Percentiles rank a stretch among this genome's conserved stretches.
Evolutionary conservation across 2,113 vertebrate species (phyloP).

Genomic region (Sphyrna mokarran): DNA sequence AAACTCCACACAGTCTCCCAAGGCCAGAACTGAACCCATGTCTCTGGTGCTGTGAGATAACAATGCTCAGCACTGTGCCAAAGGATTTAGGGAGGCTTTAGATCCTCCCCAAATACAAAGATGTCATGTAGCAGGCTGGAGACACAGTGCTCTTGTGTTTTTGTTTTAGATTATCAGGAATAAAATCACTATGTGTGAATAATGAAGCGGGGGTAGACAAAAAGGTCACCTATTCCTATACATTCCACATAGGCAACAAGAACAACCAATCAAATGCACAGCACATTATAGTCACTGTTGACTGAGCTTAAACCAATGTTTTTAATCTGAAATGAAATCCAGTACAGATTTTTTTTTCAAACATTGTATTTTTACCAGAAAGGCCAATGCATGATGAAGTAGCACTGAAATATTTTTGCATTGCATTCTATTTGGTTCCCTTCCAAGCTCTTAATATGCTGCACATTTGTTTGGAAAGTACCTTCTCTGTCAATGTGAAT

Average conservation of each 20-base stretch:
- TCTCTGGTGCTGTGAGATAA: no score
- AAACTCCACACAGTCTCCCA: no score
- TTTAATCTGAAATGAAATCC: neutral
- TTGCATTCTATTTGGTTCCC: neutral
- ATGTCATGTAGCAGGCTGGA: neutral
- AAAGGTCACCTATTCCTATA: neutral
- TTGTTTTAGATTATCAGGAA: neutral
- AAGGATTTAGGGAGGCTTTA: no score
- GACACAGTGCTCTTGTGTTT: neutral
- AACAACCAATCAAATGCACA: neutral
- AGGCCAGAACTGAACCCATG: no score
- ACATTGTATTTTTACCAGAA: neutral
- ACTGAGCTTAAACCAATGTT: neutral
- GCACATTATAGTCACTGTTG: neutral
- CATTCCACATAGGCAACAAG: neutral
- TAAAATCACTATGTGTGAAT: neutral
- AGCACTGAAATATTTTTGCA: neutral
- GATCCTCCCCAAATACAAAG: neutral
- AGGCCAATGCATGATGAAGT: neutral
- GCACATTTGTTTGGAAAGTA: neutral
- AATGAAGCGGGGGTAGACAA: neutral
- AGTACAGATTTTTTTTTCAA: neutral
- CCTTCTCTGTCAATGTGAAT: neutral
- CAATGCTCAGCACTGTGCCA: no score
- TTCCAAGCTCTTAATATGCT: neutral